Evolutionary conservation across 2,113 vertebrate species (phyloP), one percentile per base, ranked within the genome.

Genomic region (Dromaius novaehollandiae): DNA sequence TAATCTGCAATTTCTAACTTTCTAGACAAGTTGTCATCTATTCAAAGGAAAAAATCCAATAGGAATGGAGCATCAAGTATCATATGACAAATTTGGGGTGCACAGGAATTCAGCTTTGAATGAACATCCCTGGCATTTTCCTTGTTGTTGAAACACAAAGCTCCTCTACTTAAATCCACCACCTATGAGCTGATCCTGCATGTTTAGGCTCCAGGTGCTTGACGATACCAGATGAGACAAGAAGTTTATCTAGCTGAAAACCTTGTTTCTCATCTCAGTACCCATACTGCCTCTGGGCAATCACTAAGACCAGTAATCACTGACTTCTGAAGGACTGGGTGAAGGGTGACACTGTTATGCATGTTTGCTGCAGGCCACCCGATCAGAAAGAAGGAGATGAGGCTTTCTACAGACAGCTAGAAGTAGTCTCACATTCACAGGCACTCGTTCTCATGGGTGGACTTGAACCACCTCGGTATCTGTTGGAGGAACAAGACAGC

Each of bases 1-100:
- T 60, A 61, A 95, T 73, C 64, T 71, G 32, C 13, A 69, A 74
- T 88, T 95, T 92, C 53, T 86, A 73, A 80, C 73, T 69, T 38
- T 46, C 11, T 66, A 69, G 63, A 42, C 38, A 88, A 17, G 26
- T 65, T 77, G 63, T 64, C 63, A 69, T 4, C 71, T 32, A 16
- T 36, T 76, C 68, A 48, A 46, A 11, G 20, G 18, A 76, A 79
- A 55, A 88, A 88, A 88, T 30, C 30, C 73, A 80, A 44, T 2
- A 74, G 32, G 53, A 77, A 73, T 18, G 71, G 90, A 73, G 51
- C 66, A 71, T 10, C 26, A 55, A 70, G 44, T 26, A 84, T 30
- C 68, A 70, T 4, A 56, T 6, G 42, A 14, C 18, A 55, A 58
- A 64, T 61, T 78, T 74, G 6, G 89, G 74, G 32, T 74, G 25